These are phyloP conservation scores for Petaurus breviceps DNA, from an alignment of 2,113 vertebrate genomes.

Conservation along the genomic window DNA sequence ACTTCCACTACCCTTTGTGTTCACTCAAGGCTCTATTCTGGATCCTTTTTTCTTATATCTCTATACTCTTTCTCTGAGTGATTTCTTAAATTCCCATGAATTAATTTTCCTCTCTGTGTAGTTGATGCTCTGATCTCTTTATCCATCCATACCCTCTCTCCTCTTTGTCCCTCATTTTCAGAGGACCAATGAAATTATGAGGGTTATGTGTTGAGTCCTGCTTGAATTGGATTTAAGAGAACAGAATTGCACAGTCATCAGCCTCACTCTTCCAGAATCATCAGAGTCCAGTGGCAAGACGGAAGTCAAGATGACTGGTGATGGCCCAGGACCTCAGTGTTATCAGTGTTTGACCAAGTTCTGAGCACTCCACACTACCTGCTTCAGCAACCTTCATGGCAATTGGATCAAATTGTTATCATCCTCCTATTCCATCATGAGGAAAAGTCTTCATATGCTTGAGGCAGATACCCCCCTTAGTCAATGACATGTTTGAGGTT, in stretches of 20 bases:
- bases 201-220: background rate
- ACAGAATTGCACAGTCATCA: background rate
- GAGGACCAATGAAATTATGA: background rate
- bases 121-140: background rate
- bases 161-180: background rate
- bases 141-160: background rate
- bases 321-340: background rate
- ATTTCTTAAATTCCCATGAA: background rate
- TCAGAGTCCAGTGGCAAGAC: background rate
- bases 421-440: background rate
- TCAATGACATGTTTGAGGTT: background rate
- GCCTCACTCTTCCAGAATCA: background rate
- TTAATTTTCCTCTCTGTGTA: background rate
- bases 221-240: background rate
- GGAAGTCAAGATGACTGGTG: background rate
- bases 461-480: background rate
- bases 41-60: background rate
- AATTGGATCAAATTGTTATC: background rate
- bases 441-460: background rate
- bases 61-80: background rate
- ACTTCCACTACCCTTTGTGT: background rate
- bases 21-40: background rate
- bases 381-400: background rate
- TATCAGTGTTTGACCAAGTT: background rate
- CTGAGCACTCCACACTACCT: background rate